These are phyloP conservation scores for Argynnis bischoffii DNA, from an alignment of 2,888 invertebrate species.

Conservation along the genomic window DNA sequence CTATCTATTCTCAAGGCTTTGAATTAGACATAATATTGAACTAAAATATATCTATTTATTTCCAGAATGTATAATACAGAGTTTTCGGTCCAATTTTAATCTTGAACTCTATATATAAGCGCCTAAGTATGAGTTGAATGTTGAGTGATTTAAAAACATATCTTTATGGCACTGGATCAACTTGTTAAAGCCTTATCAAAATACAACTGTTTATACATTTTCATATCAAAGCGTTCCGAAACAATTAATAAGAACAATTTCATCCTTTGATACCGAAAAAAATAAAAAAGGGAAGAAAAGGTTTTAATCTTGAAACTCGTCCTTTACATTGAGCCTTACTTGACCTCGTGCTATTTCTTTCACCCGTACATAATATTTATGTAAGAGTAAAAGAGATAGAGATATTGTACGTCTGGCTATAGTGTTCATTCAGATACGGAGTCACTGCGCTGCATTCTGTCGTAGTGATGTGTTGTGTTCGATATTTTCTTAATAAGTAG, in stretches of 20 bases:
- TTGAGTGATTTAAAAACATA: background rate
- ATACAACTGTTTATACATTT: conserved; percentile 12
- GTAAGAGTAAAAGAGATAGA: conserved; percentile 46
- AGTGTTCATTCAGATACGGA: conserved; percentile 74
- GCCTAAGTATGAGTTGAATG: background rate
- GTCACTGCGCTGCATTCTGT: conserved; percentile 76
- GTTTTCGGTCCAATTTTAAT: background rate
- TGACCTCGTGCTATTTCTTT: conserved; percentile 50
- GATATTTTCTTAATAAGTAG: conserved; percentile 36
- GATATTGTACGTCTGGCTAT: conserved; percentile 51
- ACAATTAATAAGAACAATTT: conserved; percentile 26
- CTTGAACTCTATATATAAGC: no score
- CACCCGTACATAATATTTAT: conserved; percentile 14
- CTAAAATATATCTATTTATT: background rate
- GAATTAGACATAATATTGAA: background rate
- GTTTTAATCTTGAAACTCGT: conserved; percentile 42
- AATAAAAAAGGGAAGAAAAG: conserved; percentile 10
- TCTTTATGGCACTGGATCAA: conserved; percentile 10
- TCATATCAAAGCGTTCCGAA: conserved; percentile 25
- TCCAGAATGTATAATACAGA: background rate
- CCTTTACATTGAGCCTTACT: conserved; percentile 63
- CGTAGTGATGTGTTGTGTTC: conserved; percentile 54
- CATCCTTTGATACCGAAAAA: conserved; percentile 16
- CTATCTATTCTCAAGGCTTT: no score
- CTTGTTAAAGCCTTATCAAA: conserved; percentile 12